These are phyloP conservation scores for Naja naja DNA, from an alignment of 2,113 vertebrate species.

Conservation along the genomic window DNA sequence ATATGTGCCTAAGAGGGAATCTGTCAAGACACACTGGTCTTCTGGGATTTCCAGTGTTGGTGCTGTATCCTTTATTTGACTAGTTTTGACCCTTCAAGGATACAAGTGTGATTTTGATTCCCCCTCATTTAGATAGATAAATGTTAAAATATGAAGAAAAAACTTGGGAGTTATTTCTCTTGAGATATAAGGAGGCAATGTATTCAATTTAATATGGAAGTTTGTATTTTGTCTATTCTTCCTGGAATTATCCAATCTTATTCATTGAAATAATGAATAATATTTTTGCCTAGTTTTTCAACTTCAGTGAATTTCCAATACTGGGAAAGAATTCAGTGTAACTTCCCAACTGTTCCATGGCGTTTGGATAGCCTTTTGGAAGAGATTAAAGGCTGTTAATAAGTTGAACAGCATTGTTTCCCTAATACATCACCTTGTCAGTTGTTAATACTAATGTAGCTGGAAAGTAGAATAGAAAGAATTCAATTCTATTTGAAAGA, in stretches of 20 bases:
- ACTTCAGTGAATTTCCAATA: background rate
- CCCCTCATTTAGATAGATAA: background rate
- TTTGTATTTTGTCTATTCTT: background rate
- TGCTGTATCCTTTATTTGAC: background rate
- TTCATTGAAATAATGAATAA: background rate
- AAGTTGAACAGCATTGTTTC: background rate
- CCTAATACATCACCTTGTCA: background rate
- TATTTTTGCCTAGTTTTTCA: background rate
- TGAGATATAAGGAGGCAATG: background rate
- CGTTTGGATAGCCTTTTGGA: background rate
- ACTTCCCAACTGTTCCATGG: background rate
- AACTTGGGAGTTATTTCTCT: background rate
- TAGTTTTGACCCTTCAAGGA: background rate
- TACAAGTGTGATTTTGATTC: background rate
- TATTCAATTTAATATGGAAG: background rate
- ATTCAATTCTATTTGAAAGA: background rate
- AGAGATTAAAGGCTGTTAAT: background rate
- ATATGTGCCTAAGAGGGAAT: conserved; percentile 3
- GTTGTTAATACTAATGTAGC: background rate
- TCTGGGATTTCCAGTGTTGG: conserved; percentile 1
- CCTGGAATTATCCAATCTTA: background rate
- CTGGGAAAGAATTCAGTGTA: background rate
- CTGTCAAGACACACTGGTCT: conserved; percentile 4
- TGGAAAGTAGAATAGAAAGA: background rate
- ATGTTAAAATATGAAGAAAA: background rate